Evolutionary conservation across 2,888 invertebrate species (phyloP), one percentile per base, ranked within the genome.

Genomic region (Macrophya alboannulata): DNA sequence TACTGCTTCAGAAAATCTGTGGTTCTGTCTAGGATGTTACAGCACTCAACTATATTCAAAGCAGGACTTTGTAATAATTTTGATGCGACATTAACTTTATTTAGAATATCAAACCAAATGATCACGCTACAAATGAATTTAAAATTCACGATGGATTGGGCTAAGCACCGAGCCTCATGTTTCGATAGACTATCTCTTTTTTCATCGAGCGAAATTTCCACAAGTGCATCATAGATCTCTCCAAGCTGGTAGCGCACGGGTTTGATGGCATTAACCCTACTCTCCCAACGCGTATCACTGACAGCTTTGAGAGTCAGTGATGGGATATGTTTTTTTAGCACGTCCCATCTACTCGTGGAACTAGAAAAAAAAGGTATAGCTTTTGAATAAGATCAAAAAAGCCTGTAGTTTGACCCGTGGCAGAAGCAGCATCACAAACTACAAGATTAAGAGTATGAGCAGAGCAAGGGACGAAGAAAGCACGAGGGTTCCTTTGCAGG

Each of bases 231-330:
- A 85, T 86, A 86, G 76, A 88, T 86, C 65, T 88, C 86, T 65
- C 83, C 76, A 48, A 88, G 74, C 84, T 89, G 85, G 59, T 68
- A 84, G 62, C 74, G 43, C 59, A 89, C 72, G 43, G 88, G 86
- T 83, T 87, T 88, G 48, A 89, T 71, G 40, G 88, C 88, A 55
- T 88, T 86, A 85, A 89, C 86, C 65, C 87, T 85, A 84, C 87
- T 87, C 84, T 84, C 84, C 89, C 89, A 88, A 81, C 88, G 84
- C 45, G 87, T 89, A 51, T 86, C 85, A 85, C 87, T 85, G 43
- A 89, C 48, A 74, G 87, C 87, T 85, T 89, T 89, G 51, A 89
- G 81, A 40, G 87, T 88, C 62, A 89, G 86, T 84, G 71, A 82
- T 72, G 59, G 31, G 65, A 88, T 84, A 45, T 89, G 71, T 84